Percentiles rank a stretch among this genome's conserved stretches.
Evolutionary conservation across 2,888 invertebrate species (phyloP).

Genomic region (Callosobruchus maculatus): DNA sequence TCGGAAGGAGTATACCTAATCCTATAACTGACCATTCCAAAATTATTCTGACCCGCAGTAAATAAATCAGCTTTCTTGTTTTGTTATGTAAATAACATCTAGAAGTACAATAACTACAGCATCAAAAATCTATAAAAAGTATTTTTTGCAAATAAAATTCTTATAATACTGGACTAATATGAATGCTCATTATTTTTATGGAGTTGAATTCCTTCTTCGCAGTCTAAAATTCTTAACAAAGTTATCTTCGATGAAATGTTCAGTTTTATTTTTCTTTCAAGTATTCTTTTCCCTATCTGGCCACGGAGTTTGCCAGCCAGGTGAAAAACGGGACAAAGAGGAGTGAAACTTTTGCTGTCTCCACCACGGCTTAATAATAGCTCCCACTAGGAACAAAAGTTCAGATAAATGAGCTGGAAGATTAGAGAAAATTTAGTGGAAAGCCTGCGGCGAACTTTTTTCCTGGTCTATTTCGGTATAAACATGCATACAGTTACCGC

Average conservation of each 20-base stretch:
- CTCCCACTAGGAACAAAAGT: slow-evolving; percentile 13
- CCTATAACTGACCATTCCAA: too few relatives aligned
- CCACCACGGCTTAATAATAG: not conserved
- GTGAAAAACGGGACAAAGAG: not conserved
- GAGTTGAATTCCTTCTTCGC: not conserved
- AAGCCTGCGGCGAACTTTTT: not conserved
- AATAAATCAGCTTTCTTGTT: too few relatives aligned
- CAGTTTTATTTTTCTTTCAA: not conserved
- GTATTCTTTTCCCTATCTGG: not conserved
- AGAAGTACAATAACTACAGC: too few relatives aligned
- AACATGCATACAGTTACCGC: not conserved
- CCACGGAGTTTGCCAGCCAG: not conserved
- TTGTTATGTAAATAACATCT: too few relatives aligned
- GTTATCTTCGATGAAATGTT: not conserved
- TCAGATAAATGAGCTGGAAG: slow-evolving; percentile 23
- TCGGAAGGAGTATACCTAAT: too few relatives aligned
- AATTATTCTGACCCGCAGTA: too few relatives aligned
- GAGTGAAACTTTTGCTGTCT: not conserved
- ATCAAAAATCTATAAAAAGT: too few relatives aligned
- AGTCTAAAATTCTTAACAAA: not conserved
- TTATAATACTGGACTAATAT: too few relatives aligned
- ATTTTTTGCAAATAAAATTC: too few relatives aligned
- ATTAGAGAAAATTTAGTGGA: slow-evolving; percentile 17
- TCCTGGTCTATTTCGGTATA: not conserved
- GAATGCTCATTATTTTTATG: not conserved